Evolutionary conservation across 1,140 invertebrate genomes (phyloP).

Genomic region (Magallana ariakensis): DNA sequence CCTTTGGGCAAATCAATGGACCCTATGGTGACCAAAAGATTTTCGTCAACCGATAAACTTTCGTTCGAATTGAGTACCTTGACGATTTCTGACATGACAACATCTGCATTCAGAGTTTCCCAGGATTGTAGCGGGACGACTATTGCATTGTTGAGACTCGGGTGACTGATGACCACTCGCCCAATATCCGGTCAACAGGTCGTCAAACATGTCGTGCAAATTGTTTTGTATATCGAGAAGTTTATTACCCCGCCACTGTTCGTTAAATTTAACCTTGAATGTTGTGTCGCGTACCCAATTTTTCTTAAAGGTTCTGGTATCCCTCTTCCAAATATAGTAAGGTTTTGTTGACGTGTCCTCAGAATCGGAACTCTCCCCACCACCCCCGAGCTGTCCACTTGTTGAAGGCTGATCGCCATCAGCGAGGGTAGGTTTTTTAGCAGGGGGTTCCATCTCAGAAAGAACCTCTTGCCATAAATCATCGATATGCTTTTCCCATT

Average conservation of each 20-base stretch:
- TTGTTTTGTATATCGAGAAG: constrained; percentile 21
- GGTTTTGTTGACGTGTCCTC: constrained; percentile 30
- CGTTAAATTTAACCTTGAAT: constrained; percentile 38
- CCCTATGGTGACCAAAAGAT: constrained; percentile 14
- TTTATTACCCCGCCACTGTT: constrained; percentile 27
- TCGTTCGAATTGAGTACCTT: constrained; percentile 42
- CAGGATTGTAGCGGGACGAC: constrained; percentile 36
- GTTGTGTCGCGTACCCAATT: constrained; percentile 14
- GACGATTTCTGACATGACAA: constrained; percentile 25
- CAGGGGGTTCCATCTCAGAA: constrained; percentile 15
- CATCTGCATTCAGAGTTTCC: constrained; percentile 44
- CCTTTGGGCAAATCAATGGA: constrained; percentile 42
- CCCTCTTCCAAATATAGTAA: constrained; percentile 30
- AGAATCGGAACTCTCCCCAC: constrained; percentile 8
- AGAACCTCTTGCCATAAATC: too few relatives aligned
- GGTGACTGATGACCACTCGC: constrained; percentile 34
- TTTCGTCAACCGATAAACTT: constrained; percentile 40
- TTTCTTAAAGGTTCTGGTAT: constrained; percentile 39
- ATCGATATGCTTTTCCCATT: constrained; percentile 7
- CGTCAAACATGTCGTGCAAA: constrained; percentile 47
- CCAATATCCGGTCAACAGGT: constrained; percentile 49
- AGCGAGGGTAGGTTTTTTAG: neutral
- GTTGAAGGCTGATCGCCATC: constrained; percentile 33
- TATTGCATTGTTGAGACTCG: constrained; percentile 29
- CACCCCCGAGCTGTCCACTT: constrained; percentile 12